These are phyloP conservation scores for Zaprionus lineosus DNA, from an alignment of 2,888 invertebrate species.

Conservation along the genomic window DNA sequence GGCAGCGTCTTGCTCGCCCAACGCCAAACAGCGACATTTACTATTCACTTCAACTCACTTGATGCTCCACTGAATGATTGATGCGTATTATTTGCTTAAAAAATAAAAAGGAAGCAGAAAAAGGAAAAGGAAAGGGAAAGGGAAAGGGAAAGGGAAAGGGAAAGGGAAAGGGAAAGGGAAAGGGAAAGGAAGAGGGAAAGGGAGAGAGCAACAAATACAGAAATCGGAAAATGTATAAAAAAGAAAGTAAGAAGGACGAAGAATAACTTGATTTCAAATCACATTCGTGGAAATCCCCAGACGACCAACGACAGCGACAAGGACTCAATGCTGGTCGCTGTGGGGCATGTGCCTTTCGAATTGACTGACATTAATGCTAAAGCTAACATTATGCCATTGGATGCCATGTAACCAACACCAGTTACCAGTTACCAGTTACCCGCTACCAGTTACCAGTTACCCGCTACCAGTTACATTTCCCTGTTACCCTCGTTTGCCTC, in stretches of 20 bases:
- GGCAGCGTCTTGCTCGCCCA: constrained; percentile 19
- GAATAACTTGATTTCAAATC: constrained; percentile 66
- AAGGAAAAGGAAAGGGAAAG: constrained; percentile 6
- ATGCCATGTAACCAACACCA: constrained; percentile 54
- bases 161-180: constrained; percentile 6
- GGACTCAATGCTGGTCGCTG: constrained; percentile 1
- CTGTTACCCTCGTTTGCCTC: too few relatives aligned
- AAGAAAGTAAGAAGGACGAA: neutral
- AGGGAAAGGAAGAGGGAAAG: constrained; percentile 5
- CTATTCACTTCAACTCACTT: constrained; percentile 73
- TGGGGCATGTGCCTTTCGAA: constrained; percentile 22
- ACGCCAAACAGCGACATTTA: constrained; percentile 62
- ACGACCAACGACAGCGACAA: constrained; percentile 14
- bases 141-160: constrained; percentile 11
- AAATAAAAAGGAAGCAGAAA: constrained; percentile 5
- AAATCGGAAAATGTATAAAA: constrained; percentile 4
- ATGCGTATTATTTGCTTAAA: constrained; percentile 70
- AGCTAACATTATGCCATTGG: constrained; percentile 69
- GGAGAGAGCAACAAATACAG: too few relatives aligned
- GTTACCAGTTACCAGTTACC: neutral
- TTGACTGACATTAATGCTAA: constrained; percentile 73
- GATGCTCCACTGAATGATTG: constrained; percentile 76
- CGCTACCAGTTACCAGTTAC: neutral
- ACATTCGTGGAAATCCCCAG: constrained; percentile 62
- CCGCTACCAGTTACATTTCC: too few relatives aligned